A percentile compares a stretch with the other conserved stretches of the same genome.
phyloP scores from a whole-genome alignment of 2,888 invertebrate species.

The Andrena camellia region DNA sequence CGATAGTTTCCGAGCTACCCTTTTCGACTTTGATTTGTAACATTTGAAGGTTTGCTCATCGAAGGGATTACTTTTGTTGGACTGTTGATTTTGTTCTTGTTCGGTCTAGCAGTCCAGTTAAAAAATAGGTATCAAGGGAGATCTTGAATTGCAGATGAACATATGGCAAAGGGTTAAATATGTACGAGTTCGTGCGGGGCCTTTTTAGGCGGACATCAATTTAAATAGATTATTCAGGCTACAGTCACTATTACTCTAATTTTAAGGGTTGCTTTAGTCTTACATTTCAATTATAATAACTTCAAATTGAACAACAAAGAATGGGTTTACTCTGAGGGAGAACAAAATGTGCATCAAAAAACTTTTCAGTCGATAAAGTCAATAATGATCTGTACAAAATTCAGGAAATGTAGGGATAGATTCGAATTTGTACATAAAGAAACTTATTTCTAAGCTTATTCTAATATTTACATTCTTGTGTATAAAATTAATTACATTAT shows the following conservation, averaged over 20 bases:
- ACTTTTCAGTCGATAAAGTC: too few relatives aligned
- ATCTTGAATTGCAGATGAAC: slow-evolving; percentile 6
- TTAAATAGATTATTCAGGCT: neutral
- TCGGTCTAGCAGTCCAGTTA: neutral
- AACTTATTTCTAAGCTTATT: too few relatives aligned
- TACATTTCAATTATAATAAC: neutral
- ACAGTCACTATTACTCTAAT: neutral
- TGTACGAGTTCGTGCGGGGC: neutral
- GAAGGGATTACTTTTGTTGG: slow-evolving; percentile 6
- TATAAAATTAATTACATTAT: neutral
- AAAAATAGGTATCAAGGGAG: neutral
- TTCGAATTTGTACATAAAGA: too few relatives aligned
- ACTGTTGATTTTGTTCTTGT: slow-evolving; percentile 1
- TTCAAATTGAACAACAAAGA: neutral
- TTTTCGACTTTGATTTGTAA: slow-evolving; percentile 20
- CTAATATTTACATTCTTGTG: too few relatives aligned
- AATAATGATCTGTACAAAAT: too few relatives aligned
- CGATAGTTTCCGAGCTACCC: slow-evolving; percentile 20
- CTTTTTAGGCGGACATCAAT: neutral
- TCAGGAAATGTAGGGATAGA: too few relatives aligned
- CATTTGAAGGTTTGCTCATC: slow-evolving; percentile 5
- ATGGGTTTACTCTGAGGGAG: neutral
- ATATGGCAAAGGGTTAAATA: slow-evolving; percentile 1
- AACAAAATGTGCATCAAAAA: neutral
- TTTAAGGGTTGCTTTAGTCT: neutral